phyloP scores from a whole-genome alignment of 2,888 invertebrate genomes.

The Dynastes tityus region DNA sequence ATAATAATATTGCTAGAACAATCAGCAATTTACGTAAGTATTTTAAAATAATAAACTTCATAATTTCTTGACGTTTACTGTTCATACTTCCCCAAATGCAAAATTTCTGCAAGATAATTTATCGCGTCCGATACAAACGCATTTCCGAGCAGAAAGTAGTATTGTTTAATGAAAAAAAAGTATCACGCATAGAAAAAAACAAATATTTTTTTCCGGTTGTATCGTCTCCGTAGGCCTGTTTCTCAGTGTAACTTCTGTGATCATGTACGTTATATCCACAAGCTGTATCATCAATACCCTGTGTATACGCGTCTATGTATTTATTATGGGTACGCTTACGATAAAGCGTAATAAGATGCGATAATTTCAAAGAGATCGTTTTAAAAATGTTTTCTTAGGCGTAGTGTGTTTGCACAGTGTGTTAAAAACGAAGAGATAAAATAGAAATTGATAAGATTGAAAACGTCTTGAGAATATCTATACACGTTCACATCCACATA shows the following conservation, averaged over 20 bases:
- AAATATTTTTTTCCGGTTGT: constrained; percentile 12
- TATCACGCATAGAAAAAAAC: not conserved
- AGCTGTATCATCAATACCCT: not conserved
- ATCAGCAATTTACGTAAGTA: no score
- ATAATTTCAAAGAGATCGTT: constrained; percentile 47
- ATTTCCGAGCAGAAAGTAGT: no score
- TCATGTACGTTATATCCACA: constrained; percentile 12
- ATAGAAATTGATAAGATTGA: constrained; percentile 47
- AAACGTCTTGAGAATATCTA: constrained; percentile 38
- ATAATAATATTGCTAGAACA: no score
- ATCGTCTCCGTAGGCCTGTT: not conserved
- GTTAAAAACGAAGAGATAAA: constrained; percentile 48
- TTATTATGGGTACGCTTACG: constrained; percentile 40
- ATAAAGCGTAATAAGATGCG: constrained; percentile 42
- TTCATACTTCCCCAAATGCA: no score
- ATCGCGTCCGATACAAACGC: no score
- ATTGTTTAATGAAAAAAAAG: not conserved
- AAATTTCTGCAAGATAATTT: no score
- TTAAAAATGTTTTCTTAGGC: constrained; percentile 47
- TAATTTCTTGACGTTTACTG: no score
- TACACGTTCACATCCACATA: constrained; percentile 8
- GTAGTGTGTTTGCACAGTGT: constrained; percentile 46
- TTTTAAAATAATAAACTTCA: no score
- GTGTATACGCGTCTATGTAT: constrained; percentile 14
- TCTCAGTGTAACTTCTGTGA: constrained; percentile 9